Evolutionary conservation across 2,888 invertebrate species (phyloP).

Genomic region (Plebejus argus): DNA sequence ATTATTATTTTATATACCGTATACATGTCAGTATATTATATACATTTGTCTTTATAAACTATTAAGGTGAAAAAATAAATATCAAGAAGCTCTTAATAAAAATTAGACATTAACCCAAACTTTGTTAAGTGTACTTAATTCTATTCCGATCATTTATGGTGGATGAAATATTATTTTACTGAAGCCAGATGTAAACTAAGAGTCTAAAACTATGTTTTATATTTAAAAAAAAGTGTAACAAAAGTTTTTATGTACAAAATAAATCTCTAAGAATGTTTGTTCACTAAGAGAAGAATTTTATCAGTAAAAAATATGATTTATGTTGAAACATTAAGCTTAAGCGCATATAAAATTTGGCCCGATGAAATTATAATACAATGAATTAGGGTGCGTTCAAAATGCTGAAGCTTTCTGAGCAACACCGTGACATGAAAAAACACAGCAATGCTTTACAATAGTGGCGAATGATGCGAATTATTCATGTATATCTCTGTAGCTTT

Average conservation of each 20-base stretch:
- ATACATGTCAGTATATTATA: neutral
- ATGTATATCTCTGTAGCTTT: too few species aligned
- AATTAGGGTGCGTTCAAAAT: neutral
- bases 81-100: slow-evolving; percentile 10
- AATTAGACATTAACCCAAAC: neutral
- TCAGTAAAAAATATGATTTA: neutral
- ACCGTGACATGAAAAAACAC: neutral
- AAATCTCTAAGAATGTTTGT: neutral
- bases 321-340: neutral
- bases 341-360: neutral
- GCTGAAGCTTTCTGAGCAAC: neutral
- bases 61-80: slow-evolving; percentile 16
- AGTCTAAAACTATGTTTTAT: neutral
- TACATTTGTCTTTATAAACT: neutral
- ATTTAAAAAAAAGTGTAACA: neutral
- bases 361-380: slow-evolving; percentile 9
- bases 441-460: neutral
- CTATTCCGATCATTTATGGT: neutral
- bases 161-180: neutral
- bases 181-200: neutral
- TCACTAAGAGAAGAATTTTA: neutral
- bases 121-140: neutral
- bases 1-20: neutral
- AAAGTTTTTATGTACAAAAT: neutral
- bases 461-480: too few species aligned